Base-by-base conservation (phyloP, 2,888 invertebrate species). In the Polyommatus iphigenia region DNA sequence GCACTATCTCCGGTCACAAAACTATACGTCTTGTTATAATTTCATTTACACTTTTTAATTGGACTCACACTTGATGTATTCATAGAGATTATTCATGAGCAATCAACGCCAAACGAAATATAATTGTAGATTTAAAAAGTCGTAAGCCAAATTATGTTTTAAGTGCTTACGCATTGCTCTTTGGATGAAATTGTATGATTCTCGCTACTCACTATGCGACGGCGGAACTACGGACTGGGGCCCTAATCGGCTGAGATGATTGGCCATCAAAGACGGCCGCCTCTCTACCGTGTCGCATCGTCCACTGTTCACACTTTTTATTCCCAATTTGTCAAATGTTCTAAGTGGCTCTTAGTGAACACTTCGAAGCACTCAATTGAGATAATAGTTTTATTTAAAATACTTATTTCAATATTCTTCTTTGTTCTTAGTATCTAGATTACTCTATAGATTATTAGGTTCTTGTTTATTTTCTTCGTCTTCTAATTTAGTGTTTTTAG, bases 1-100 rank as follows among this genome's bases (percentile, higher is more conserved):
- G 62, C 80, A 82, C 81, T 82, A 80, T 80, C 78, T 77, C 59
- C 78, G 59, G 71, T 57, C 32, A 72, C 77, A 57, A 46, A 50
- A 46, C 67, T 67, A 67, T 50, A 50, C 20, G 73, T 54, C 75
- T 75, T 75, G 75, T 75, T 75, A 75, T 73, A 46, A 73, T 75
- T 54, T 54, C 54, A 50, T 75, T 75, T 75, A 75, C 75, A 75
- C 75, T 50, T 54, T 73, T 75, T 75, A 75, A 75, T 75, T 75
- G 75, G 75, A n/a, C 54, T 24, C 50, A 50, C 20, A 75, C 18
- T 75, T 75, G 75, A 75, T 54, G 5, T 24, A 72, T 72, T 72
- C 41, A 72, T 41, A 75, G 50, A 75, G 18, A 75, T 75, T 50
- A 75, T 75, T 73, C 73, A 73, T 73, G 41, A 73, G 75, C 75